phyloP scores from a whole-genome alignment of 2,113 vertebrate species.

The Podarcis raffonei region DNA sequence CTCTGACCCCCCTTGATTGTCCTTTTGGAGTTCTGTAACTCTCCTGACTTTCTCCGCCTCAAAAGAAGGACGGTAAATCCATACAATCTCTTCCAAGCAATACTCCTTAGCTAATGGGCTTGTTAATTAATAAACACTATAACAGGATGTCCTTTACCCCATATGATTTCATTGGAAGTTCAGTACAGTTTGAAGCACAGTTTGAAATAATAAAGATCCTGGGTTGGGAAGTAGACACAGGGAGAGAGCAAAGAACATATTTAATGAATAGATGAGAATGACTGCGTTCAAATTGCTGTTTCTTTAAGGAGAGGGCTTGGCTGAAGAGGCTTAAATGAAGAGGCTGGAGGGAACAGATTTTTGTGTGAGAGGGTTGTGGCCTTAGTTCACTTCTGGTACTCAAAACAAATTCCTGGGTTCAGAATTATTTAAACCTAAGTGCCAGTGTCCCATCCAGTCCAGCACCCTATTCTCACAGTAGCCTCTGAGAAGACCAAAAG shows the following conservation, averaged over 20 bases:
- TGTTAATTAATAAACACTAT: slow-evolving; percentile 1
- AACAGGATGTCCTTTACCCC: neutral
- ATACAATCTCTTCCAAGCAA: slow-evolving; percentile 23
- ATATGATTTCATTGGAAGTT: slow-evolving; percentile 13
- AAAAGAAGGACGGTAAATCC: slow-evolving; percentile 27
- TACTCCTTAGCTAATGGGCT: neutral
- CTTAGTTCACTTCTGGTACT: too few species aligned
- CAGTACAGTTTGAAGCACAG: neutral
- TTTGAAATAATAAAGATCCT: neutral
- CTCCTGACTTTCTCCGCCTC: slow-evolving; percentile 31
- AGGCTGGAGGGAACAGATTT: too few species aligned
- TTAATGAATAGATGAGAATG: neutral
- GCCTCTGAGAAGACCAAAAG: too few species aligned
- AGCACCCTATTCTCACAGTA: too few species aligned
- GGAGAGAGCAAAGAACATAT: neutral
- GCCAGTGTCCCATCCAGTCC: too few species aligned
- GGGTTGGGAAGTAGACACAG: neutral
- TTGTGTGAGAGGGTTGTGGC: too few species aligned
- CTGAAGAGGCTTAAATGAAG: too few species aligned
- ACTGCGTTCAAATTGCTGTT: neutral
- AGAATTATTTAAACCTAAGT: too few species aligned
- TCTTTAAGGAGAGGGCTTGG: too few species aligned
- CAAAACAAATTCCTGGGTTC: too few species aligned
- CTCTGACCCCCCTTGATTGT: slow-evolving; percentile 20
- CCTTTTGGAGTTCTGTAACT: slow-evolving; percentile 30